These are phyloP conservation scores for Mustela nigripes DNA, from an alignment of 2,113 vertebrate species.

Conservation along the genomic window DNA sequence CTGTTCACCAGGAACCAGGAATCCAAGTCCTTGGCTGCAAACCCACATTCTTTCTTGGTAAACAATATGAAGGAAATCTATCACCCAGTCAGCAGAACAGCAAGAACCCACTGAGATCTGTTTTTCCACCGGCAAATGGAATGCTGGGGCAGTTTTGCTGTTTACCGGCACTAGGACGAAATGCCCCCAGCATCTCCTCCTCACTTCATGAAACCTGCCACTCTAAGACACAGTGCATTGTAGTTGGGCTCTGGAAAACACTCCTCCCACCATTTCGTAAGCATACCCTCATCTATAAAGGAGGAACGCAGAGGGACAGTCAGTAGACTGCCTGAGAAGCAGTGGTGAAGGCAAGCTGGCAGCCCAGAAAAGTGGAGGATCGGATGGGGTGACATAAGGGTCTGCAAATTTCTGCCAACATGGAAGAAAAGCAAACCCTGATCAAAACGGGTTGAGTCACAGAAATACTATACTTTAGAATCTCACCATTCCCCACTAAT, in stretches of 20 bases:
- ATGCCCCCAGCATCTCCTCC: background rate
- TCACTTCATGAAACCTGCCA: background rate
- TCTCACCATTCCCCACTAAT: background rate
- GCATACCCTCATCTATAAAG: background rate
- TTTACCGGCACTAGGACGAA: background rate
- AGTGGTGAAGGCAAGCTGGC: background rate
- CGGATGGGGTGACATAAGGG: background rate
- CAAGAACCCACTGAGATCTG: background rate
- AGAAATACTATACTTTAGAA: background rate
- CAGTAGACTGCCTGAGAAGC: background rate
- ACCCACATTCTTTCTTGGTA: conserved; percentile 62
- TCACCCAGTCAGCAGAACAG: conserved; percentile 19
- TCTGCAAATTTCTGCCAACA: background rate
- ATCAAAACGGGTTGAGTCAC: background rate
- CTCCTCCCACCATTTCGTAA: background rate
- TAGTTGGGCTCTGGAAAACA: background rate
- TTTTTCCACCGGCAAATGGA: background rate
- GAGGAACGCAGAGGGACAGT: too few species aligned
- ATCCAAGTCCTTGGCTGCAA: conserved; percentile 53
- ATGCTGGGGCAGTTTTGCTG: background rate
- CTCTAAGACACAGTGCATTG: background rate
- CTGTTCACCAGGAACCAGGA: conserved; percentile 35
- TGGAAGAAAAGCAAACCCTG: background rate
- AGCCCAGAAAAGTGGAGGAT: background rate
- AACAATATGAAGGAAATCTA: conserved; percentile 59